phyloP scores from a whole-genome alignment of 2,113 vertebrate genomes.

The Thomomys bottae region DNA sequence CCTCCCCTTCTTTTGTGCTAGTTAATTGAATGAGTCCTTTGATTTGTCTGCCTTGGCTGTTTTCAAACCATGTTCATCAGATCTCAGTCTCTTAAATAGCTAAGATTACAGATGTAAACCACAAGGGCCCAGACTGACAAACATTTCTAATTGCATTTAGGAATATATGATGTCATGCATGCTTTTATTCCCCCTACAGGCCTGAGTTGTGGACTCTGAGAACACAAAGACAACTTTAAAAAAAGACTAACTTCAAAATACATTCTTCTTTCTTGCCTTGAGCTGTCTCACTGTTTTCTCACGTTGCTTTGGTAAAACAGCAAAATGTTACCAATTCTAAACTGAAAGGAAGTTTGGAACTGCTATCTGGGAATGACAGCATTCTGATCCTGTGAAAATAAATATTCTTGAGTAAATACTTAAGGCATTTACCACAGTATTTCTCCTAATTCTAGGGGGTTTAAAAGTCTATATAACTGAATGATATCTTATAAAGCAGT shows the following conservation, averaged over 20 bases:
- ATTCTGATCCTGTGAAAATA: neutral
- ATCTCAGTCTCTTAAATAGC: too few species aligned
- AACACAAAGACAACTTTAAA: neutral
- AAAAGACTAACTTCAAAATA: neutral
- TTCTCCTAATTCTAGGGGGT: slow-evolving; percentile 16
- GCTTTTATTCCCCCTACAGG: slow-evolving; percentile 29
- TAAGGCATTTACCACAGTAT: neutral
- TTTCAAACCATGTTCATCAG: too few species aligned
- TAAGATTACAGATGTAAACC: too few species aligned
- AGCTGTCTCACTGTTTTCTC: slow-evolving; percentile 24
- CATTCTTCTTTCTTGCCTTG: slow-evolving; percentile 26
- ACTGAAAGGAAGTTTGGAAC: slow-evolving; percentile 31
- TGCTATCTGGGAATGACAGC: neutral
- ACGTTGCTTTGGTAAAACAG: slow-evolving; percentile 51
- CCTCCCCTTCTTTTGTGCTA: too few species aligned
- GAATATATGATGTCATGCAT: neutral
- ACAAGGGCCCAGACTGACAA: neutral
- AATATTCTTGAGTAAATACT: slow-evolving; percentile 35
- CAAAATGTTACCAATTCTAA: slow-evolving; percentile 46
- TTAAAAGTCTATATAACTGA: neutral
- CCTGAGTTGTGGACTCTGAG: neutral
- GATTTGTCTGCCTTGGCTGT: too few species aligned
- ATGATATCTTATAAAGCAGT: neutral
- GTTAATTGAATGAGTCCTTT: too few species aligned
- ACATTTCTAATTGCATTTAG: slow-evolving; percentile 2